Percentiles rank a stretch among this genome's conserved stretches.
Conservation (phyloP, 2,113 vertebrate species). For the Cheilinus undulatus region DNA sequence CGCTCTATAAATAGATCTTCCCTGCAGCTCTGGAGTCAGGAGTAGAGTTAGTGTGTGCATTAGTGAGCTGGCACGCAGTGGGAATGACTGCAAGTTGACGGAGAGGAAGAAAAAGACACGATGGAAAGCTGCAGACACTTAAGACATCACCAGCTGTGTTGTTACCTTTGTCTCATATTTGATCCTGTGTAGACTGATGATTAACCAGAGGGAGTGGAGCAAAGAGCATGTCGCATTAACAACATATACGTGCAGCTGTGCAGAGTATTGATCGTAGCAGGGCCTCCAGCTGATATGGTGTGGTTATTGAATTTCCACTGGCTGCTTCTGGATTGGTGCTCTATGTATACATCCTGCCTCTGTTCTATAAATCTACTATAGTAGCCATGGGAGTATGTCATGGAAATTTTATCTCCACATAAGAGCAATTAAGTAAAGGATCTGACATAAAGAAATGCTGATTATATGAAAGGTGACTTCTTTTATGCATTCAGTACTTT, state of each 20-base stretch:
- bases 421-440: too few relatives aligned
- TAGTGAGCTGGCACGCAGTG: constrained; percentile 57
- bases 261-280: constrained; percentile 11
- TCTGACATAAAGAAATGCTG: too few relatives aligned
- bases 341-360: background rate
- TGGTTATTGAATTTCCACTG: constrained; percentile 1
- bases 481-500: too few relatives aligned
- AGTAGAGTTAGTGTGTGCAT: constrained; percentile 74
- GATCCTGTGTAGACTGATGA: background rate
- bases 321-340: background rate
- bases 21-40: constrained; percentile 70
- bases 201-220: constrained; percentile 1
- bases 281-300: background rate
- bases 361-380: background rate
- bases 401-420: too few relatives aligned
- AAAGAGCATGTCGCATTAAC: background rate
- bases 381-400: too few relatives aligned
- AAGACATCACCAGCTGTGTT: background rate
- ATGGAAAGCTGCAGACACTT: constrained; percentile 32
- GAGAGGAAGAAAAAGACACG: constrained; percentile 39
- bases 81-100: constrained; percentile 58
- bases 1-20: constrained; percentile 79
- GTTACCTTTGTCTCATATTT: constrained; percentile 23
- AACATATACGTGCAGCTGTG: constrained; percentile 8
- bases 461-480: too few relatives aligned